Conservation (phyloP, 2,888 invertebrate species). For the Platypus cylindrus region DNA sequence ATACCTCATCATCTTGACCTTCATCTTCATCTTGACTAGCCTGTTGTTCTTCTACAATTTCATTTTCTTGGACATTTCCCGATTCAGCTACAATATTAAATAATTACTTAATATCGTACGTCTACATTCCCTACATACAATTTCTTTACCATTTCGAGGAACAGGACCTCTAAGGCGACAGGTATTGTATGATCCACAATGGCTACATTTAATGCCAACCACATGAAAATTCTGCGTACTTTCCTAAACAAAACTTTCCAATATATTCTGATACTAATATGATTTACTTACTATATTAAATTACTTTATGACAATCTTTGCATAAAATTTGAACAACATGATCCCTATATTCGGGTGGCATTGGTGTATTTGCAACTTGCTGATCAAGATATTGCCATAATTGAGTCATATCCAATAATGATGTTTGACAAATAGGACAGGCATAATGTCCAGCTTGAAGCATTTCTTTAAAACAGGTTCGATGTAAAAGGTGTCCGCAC, state of each 20-base stretch:
- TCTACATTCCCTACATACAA: too few species aligned
- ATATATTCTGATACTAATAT: background rate
- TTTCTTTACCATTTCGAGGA: conserved; percentile 10
- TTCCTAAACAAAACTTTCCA: conserved; percentile 40
- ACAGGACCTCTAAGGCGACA: conserved; percentile 58
- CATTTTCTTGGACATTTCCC: too few species aligned
- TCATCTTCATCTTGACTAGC: too few species aligned
- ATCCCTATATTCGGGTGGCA: conserved; percentile 73
- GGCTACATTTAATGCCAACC: conserved; percentile 72
- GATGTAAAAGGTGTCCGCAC: conserved; percentile 79
- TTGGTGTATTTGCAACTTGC: conserved; percentile 68
- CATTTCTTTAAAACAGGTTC: conserved; percentile 72
- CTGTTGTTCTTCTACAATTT: too few species aligned
- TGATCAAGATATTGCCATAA: conserved; percentile 72
- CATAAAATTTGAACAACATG: conserved; percentile 73
- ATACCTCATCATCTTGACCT: too few species aligned
- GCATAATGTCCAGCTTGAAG: conserved; percentile 68
- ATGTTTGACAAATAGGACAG: conserved; percentile 80
- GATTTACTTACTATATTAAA: conserved; percentile 1
- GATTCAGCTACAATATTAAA: too few species aligned
- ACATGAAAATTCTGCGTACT: conserved; percentile 76
- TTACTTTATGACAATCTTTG: conserved; percentile 83
- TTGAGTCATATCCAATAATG: conserved; percentile 76
- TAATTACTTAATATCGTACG: too few species aligned
- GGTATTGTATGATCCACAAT: conserved; percentile 87